Percentiles rank a stretch among this genome's conserved stretches.
These are phyloP conservation scores for Anguilla marmorata DNA, from an alignment of 2,797 vertebrate species.

Conservation along the genomic window DNA sequence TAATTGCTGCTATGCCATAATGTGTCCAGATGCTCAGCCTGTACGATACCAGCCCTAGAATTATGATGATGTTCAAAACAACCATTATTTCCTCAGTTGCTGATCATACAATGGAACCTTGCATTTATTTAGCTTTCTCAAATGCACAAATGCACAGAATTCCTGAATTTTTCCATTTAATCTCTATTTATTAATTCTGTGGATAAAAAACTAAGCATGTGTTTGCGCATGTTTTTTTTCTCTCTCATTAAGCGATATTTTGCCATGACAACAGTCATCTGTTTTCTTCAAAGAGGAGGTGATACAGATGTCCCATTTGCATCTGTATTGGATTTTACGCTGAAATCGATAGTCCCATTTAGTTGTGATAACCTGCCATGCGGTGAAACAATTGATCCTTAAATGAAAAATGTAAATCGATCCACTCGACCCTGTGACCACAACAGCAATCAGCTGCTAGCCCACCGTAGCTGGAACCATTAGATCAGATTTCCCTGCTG, in stretches of 20 bases:
- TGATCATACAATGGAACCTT: not conserved
- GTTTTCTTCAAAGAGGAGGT: conserved; percentile 1
- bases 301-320: conserved; percentile 27
- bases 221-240: not conserved
- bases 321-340: conserved; percentile 22
- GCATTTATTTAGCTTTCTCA: not conserved
- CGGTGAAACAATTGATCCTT: conserved; percentile 24
- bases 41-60: not conserved
- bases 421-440: not conserved
- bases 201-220: not conserved
- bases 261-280: not conserved
- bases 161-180: not conserved
- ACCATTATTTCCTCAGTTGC: not conserved
- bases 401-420: conserved; percentile 25
- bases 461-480: conserved; percentile 8
- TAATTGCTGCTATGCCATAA: not conserved
- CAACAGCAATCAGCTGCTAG: conserved; percentile 20
- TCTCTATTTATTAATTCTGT: not conserved
- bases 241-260: conserved; percentile 20
- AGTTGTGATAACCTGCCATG: conserved; percentile 27
- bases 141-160: not conserved
- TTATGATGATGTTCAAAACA: not conserved
- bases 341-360: conserved; percentile 25
- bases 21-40: not conserved
- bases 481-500: conserved; percentile 4